Percentiles rank a stretch among this genome's conserved stretches.
These are phyloP conservation scores for Brienomyrus longianalis DNA, from an alignment of 2,113 vertebrate species.

Conservation along the genomic window DNA sequence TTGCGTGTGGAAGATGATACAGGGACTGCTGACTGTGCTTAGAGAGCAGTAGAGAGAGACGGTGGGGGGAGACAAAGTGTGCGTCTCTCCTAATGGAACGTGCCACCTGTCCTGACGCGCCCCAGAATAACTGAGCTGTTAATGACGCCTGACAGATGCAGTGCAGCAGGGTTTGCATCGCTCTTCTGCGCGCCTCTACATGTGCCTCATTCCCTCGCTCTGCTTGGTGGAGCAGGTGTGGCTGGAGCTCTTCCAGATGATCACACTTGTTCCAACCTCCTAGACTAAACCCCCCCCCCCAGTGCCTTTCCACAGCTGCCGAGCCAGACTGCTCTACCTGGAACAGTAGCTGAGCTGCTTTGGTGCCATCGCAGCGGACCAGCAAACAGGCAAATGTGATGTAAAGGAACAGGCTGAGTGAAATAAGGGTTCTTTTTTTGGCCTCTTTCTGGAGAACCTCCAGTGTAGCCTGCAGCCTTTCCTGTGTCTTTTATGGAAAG, in stretches of 20 bases:
- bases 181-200: not conserved
- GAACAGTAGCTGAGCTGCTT: not conserved
- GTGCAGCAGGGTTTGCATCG: not conserved
- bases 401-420: not conserved
- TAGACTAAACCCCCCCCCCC: not conserved
- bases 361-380: not conserved
- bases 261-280: not conserved
- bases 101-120: constrained; percentile 8
- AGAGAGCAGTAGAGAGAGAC: not conserved
- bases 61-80: not conserved
- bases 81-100: not conserved
- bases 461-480: not conserved
- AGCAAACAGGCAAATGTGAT: not conserved
- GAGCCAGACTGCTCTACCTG: not conserved
- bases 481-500: not conserved
- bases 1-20: not conserved
- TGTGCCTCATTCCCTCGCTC: not conserved
- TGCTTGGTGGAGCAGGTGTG: not conserved
- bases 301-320: not conserved
- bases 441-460: not conserved
- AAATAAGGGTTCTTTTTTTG: not conserved
- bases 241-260: constrained; percentile 1
- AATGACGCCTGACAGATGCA: constrained; percentile 4
- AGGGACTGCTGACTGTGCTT: not conserved
- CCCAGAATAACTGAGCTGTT: constrained; percentile 7